A percentile compares a stretch with the other conserved stretches of the same genome.
These are phyloP conservation scores for Thermophis baileyi DNA, from an alignment of 2,113 vertebrate genomes.

Conservation along the genomic window DNA sequence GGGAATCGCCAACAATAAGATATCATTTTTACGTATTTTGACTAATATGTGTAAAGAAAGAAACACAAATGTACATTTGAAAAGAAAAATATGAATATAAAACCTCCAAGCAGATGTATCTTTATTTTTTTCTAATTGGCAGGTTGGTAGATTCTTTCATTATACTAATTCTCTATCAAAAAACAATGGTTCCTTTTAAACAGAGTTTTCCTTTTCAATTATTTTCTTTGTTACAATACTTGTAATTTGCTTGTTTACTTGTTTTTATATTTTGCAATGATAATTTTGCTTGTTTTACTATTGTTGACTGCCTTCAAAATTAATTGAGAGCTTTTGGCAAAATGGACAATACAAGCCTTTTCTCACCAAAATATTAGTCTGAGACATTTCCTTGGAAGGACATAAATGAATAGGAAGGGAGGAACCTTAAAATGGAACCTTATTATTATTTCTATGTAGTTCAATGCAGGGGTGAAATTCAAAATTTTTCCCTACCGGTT, in stretches of 20 bases:
- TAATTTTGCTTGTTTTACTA: background rate
- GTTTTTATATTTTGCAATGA: background rate
- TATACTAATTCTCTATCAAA: background rate
- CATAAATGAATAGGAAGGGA: background rate
- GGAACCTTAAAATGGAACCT: background rate
- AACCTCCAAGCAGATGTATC: background rate
- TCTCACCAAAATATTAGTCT: background rate
- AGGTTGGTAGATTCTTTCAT: background rate
- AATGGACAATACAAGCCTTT: background rate
- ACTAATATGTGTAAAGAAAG: background rate
- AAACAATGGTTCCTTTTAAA: background rate
- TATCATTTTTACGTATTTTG: background rate
- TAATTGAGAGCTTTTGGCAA: background rate
- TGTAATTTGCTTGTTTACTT: background rate
- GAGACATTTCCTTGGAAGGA: background rate
- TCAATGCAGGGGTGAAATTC: no score
- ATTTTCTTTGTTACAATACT: background rate
- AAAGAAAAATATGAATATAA: background rate
- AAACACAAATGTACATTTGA: background rate
- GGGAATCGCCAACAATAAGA: background rate
- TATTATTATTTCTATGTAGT: background rate
- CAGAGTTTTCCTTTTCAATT: background rate
- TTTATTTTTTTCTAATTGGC: background rate
- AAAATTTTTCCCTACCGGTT: no score
- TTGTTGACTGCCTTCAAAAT: background rate